These are phyloP conservation scores for Dasypus novemcinctus DNA, from an alignment of 2,113 vertebrate species.

Conservation along the genomic window DNA sequence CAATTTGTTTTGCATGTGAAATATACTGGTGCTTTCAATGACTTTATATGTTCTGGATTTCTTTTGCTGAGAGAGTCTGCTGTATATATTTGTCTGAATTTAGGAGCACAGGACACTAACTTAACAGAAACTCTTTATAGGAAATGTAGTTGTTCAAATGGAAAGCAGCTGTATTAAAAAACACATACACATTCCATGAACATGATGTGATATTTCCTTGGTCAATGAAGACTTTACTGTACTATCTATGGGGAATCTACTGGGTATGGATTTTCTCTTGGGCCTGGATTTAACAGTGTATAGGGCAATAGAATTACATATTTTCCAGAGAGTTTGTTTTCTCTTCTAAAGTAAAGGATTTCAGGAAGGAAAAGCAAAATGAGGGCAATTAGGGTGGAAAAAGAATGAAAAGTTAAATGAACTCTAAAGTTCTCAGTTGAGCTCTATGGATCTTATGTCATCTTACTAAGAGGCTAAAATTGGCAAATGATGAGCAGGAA, in stretches of 20 bases:
- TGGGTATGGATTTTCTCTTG: neutral
- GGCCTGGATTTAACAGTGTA: conserved; percentile 40
- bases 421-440: neutral
- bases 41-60: conserved; percentile 1
- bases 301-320: neutral
- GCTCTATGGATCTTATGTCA: neutral
- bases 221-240: neutral
- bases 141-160: conserved; percentile 66
- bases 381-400: neutral
- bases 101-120: conserved; percentile 38
- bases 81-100: conserved; percentile 33
- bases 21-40: neutral
- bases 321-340: conserved; percentile 43
- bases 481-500: neutral
- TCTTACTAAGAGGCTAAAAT: neutral
- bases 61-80: neutral
- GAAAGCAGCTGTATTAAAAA: conserved; percentile 57
- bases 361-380: neutral
- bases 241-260: neutral
- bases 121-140: conserved; percentile 67
- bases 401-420: neutral
- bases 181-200: conserved; percentile 1
- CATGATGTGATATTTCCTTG: conserved; percentile 44
- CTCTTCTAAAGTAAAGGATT: conserved; percentile 29
- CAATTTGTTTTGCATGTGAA: neutral